Conservation (phyloP, 1,140 invertebrate species). For the Coboldia fuscipes region DNA sequence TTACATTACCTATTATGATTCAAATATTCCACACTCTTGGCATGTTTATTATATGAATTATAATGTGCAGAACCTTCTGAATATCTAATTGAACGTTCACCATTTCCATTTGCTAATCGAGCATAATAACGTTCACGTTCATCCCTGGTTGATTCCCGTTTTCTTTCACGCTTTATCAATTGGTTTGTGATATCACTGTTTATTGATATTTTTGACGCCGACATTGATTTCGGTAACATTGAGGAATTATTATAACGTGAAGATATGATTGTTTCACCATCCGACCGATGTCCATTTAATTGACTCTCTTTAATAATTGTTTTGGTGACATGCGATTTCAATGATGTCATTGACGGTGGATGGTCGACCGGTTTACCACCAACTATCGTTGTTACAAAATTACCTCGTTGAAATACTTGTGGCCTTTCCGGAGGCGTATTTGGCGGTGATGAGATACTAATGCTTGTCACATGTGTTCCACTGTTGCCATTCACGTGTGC, state of each 20-base stretch:
- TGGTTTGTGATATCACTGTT: constrained; percentile 11
- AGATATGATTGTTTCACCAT: constrained; percentile 7
- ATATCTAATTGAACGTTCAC: too few species aligned
- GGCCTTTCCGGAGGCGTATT: constrained; percentile 14
- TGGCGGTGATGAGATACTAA: constrained; percentile 18
- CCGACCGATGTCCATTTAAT: constrained; percentile 9
- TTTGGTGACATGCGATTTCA: constrained; percentile 13
- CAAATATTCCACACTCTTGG: constrained; percentile 17
- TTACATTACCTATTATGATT: constrained; percentile 16
- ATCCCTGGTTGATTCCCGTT: constrained; percentile 7
- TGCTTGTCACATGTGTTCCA: constrained; percentile 15
- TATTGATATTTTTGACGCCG: constrained; percentile 20
- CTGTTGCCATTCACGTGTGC: neutral
- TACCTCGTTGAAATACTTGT: constrained; percentile 17
- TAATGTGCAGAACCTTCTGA: too few species aligned
- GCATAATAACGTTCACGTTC: constrained; percentile 8
- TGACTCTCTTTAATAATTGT: constrained; percentile 19
- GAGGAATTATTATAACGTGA: too few species aligned
- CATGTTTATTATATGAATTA: constrained; percentile 10
- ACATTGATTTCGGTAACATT: constrained; percentile 18
- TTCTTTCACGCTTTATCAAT: neutral
- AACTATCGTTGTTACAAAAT: constrained; percentile 19
- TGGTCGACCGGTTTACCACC: constrained; percentile 19
- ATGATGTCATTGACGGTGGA: constrained; percentile 3
- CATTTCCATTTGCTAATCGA: too few species aligned